phyloP scores from a whole-genome alignment of 1,140 invertebrate genomes.

The Scaptomyza hsui region DNA sequence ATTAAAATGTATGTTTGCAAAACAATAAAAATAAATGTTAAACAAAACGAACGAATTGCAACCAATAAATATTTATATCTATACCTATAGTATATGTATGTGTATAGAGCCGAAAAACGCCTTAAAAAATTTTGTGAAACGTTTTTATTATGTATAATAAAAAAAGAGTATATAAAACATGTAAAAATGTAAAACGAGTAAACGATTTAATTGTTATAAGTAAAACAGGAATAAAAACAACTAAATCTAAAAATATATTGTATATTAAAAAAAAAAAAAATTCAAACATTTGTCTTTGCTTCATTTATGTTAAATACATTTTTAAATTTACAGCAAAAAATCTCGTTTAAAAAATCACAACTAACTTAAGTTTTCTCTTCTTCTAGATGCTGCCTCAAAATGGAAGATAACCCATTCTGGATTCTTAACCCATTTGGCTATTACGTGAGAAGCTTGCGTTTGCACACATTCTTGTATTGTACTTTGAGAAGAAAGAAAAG shows the following conservation, averaged over 20 bases:
- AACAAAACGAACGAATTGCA: conserved; percentile 47
- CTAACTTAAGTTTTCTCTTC: conserved; percentile 69
- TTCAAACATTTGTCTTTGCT: conserved; percentile 29
- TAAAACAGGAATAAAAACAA: conserved; percentile 56
- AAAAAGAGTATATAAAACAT: conserved; percentile 32
- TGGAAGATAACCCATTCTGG: conserved; percentile 1
- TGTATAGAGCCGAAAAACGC: conserved; percentile 77
- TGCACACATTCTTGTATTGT: conserved; percentile 57
- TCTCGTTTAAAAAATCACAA: conserved; percentile 23
- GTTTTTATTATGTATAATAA: conserved; percentile 61
- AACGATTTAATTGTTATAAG: conserved; percentile 79
- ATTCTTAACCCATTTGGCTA: background rate
- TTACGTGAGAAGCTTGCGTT: conserved; percentile 24
- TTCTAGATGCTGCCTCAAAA: conserved; percentile 53
- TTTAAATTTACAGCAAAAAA: conserved; percentile 31
- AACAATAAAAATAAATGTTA: conserved; percentile 5
- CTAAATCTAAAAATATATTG: conserved; percentile 73
- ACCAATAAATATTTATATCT: conserved; percentile 47
- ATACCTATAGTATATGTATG: conserved; percentile 53
- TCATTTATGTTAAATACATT: conserved; percentile 7
- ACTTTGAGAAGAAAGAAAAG: conserved; percentile 38
- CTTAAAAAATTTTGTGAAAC: conserved; percentile 78
- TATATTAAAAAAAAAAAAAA: conserved; percentile 47
- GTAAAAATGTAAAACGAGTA: conserved; percentile 72
- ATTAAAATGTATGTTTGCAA: conserved; percentile 43